Evolutionary conservation across 2,888 invertebrate genomes (phyloP), one percentile per base, ranked within the genome.

Genomic region (Electrophaes corylata): DNA sequence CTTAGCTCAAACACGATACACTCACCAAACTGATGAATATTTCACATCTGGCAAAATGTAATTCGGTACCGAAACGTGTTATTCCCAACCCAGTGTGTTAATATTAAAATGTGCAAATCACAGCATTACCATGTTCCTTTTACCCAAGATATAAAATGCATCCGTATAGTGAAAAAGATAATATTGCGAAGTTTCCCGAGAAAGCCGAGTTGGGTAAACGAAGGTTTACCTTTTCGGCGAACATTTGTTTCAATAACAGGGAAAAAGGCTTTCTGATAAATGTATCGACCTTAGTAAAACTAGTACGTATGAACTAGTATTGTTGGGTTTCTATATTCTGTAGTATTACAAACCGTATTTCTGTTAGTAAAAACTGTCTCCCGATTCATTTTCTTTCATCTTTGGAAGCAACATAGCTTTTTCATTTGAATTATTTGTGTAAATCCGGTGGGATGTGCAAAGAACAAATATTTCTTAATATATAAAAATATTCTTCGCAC

Each of bases 21-120:
- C 49, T 57, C 53, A 45, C 53, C 57, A 56, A 58, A 40, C 60
- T 60, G 73, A 76, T 83, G 81, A 84, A 84, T 84, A 84, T 84
- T 84, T 84, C 75, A 81, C 72, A 73, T 72, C 75, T 70, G 70
- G 76, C 77, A 75, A 79, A 78, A 77, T 74, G 76, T 81, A 79
- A 84, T 84, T 81, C 75, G 66, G 71, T 67, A 73, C 78, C 71
- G 73, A 76, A 74, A 76, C 75, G 69, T 74, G 56, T 60, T 66
- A 60, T 60, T 58, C 46, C 58, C 57, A 39, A 67, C 69, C 72
- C 72, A 67, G 66, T 70, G 71, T 81, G 82, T 87, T 84, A 84
- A 86, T 88, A 88, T 88, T 88, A 87, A 88, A 82, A 84, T 84
- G 86, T 88, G 85, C 74, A 84, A 87, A 88, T 85, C 78, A 75